Evolutionary conservation across 1,140 invertebrate genomes (phyloP).

Genomic region (Musca vetustissima): DNA sequence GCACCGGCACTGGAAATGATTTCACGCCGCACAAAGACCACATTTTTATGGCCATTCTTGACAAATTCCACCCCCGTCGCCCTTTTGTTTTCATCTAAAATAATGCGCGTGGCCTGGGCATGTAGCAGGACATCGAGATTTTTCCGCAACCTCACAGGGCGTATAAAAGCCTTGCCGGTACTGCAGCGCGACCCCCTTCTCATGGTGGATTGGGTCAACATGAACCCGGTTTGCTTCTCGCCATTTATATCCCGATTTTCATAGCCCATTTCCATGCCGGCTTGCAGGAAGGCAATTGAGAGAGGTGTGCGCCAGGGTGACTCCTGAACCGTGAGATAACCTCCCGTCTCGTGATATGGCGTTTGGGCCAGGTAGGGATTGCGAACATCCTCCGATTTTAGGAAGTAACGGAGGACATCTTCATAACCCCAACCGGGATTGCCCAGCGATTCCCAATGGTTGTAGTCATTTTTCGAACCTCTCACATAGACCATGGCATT

Average conservation of each 20-base stretch:
- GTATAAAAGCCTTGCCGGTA: slow-evolving; percentile 84
- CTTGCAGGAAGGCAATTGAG: slow-evolving; percentile 78
- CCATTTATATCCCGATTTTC: slow-evolving; percentile 81
- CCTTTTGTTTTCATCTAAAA: slow-evolving; percentile 69
- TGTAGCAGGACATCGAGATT: slow-evolving; percentile 84
- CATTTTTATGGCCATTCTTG: slow-evolving; percentile 64
- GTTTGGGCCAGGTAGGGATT: slow-evolving; percentile 76
- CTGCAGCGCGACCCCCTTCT: slow-evolving; percentile 84
- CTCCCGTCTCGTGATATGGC: slow-evolving; percentile 75
- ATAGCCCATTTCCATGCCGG: slow-evolving; percentile 78
- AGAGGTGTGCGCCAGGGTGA: slow-evolving; percentile 78
- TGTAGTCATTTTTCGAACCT: slow-evolving; percentile 89
- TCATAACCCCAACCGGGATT: slow-evolving; percentile 90
- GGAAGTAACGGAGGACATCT: slow-evolving; percentile 83
- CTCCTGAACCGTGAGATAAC: slow-evolving; percentile 83
- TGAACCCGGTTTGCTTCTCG: slow-evolving; percentile 79
- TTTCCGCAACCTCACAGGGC: slow-evolving; percentile 72
- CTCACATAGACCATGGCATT: slow-evolving; percentile 95
- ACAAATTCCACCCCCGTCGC: slow-evolving; percentile 78
- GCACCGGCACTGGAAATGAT: slow-evolving; percentile 81
- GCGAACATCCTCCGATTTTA: slow-evolving; percentile 85
- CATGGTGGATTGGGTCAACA: slow-evolving; percentile 83
- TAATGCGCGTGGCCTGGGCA: slow-evolving; percentile 72
- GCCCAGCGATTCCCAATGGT: slow-evolving; percentile 84
- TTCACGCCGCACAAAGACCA: slow-evolving; percentile 72